Evolutionary conservation across 2,888 invertebrate genomes (phyloP), one percentile per base, ranked within the genome.

Genomic region (Leptopilina myrica): DNA sequence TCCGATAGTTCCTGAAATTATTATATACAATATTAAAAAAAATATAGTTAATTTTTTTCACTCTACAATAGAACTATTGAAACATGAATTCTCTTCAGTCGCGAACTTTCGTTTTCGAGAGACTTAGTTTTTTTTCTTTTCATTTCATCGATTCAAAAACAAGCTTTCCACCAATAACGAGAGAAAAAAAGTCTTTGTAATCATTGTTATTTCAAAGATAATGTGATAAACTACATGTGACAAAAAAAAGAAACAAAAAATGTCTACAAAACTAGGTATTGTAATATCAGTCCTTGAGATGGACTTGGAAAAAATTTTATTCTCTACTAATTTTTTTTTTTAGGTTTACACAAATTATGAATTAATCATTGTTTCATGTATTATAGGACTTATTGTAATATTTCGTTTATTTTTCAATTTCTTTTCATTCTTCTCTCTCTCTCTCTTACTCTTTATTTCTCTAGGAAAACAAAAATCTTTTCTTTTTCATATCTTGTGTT

Each of bases 281-380:
- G 49, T 33, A 2, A 56, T 33, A 53, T 69, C 69, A 53, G 69
- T 69, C 69, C 53, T 33, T 33, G 56, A 73, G 56, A 56, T 56
- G 33, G 73, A 14, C 7, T 56, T 56, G n/a, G 33, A 73, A 73
- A 53, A 53, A 15, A 73, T 20, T 73, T 56, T 56, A 33, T 73
- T 12, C 20, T 49, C 26, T 56, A 33, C 73, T 26, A 56, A 53
- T 26, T 73, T 59, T 20, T 20, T 26, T 73, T 73, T 26, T 73
- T 73, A 73, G 53, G 73, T 73, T 56, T 73, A 69, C 69, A 33
- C 69, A 14, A 53, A 69, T 7, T 59, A 62, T 8, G 53, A 73
- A 56, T 56, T 73, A 73, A 73, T 73, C 14, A 73, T 73, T 73
- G 56, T 73, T 73, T 73, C 73, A 73, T 73, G 73, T 73, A 73